Evolutionary conservation across 2,113 vertebrate species (phyloP).

Genomic region (Falcunculus frontatus): DNA sequence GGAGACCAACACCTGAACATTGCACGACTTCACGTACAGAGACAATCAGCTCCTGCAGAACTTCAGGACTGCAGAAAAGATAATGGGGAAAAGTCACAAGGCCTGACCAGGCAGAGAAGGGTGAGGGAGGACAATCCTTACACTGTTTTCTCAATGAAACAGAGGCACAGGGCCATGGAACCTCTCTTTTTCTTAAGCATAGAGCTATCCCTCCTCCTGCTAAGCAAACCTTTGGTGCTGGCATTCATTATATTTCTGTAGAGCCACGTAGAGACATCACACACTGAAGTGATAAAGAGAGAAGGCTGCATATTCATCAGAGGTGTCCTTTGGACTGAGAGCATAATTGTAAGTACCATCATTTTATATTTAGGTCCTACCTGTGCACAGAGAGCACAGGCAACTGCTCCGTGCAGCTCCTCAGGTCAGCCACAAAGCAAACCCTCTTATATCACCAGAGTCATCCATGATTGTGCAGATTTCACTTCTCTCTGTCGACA

Average conservation of each 20-base stretch:
- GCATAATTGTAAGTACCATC: background rate
- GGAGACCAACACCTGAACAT: background rate
- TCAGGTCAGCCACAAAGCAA: background rate
- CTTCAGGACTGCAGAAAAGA: background rate
- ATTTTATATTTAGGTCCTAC: background rate
- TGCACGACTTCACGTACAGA: background rate
- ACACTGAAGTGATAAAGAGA: background rate
- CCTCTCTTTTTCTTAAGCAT: background rate
- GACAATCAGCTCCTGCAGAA: background rate
- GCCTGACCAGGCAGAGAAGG: background rate
- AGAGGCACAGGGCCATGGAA: background rate
- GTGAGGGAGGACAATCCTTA: background rate
- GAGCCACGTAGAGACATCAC: background rate
- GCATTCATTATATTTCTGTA: background rate
- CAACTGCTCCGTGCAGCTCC: background rate
- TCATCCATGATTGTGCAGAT: background rate
- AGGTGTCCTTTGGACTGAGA: background rate
- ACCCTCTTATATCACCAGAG: background rate
- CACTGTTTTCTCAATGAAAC: background rate
- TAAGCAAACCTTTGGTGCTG: background rate
- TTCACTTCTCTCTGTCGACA: background rate
- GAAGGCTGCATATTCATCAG: background rate
- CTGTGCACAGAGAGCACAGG: background rate
- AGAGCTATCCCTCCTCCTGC: background rate
- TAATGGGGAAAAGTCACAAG: background rate